These are phyloP conservation scores for Steinernema khuongi DNA, from an alignment of 1,140 invertebrate species.

Conservation along the genomic window DNA sequence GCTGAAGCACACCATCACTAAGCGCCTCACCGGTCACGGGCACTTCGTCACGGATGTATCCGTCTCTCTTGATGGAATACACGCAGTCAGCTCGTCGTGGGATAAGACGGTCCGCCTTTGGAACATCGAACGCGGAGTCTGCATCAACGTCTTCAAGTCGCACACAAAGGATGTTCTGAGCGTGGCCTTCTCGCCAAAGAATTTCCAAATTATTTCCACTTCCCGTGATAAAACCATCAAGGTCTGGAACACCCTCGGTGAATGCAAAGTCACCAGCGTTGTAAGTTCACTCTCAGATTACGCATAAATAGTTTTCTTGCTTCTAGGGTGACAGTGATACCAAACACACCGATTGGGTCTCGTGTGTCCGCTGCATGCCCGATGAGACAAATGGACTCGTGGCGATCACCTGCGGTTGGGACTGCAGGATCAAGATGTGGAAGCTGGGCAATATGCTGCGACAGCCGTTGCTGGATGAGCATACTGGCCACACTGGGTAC, in stretches of 20 bases:
- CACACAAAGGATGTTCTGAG: conserved; percentile 98
- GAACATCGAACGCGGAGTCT: conserved; percentile 74
- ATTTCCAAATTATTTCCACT: conserved; percentile 95
- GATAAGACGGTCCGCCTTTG: conserved; percentile 93
- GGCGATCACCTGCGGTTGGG: conserved; percentile 96
- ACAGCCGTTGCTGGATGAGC: conserved; percentile 94
- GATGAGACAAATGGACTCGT: conserved; percentile 67
- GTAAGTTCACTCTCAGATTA: conserved; percentile 43
- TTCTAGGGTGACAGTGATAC: conserved; percentile 65
- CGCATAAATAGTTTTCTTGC: conserved; percentile 31
- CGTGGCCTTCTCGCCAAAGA: conserved; percentile 95
- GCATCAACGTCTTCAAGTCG: conserved; percentile 78
- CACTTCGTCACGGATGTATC: conserved; percentile 97
- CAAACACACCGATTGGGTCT: conserved; percentile 93
- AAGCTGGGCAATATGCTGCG: conserved; percentile 76
- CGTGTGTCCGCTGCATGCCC: conserved; percentile 92
- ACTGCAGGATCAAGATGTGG: conserved; percentile 94
- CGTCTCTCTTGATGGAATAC: conserved; percentile 86
- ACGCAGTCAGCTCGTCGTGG: conserved; percentile 95
- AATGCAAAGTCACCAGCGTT: conserved; percentile 94
- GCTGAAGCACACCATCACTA: conserved; percentile 66
- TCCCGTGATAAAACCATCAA: conserved; percentile 96
- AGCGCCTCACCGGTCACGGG: conserved; percentile 84
- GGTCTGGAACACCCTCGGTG: conserved; percentile 95
- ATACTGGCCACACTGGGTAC: conserved; percentile 90